Conservation (phyloP, 2,113 vertebrate genomes). For the Rhegmatorhina hoffmannsi region DNA sequence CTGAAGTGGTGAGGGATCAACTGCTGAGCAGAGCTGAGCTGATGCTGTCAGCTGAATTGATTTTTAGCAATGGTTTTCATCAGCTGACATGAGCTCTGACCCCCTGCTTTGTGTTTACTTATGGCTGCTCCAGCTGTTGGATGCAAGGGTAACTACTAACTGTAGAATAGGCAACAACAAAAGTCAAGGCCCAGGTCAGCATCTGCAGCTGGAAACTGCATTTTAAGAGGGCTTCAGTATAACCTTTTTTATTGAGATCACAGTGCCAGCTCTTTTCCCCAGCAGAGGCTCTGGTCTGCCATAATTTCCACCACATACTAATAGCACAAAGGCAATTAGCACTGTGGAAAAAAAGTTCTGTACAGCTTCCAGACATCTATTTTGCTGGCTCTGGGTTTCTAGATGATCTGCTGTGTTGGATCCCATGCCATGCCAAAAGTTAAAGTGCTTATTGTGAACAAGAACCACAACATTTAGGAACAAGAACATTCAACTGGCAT, state of each 20-base stretch:
- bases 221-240: not conserved
- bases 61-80: not conserved
- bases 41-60: not conserved
- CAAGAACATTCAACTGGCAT: not conserved
- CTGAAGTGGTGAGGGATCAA: not conserved
- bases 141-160: not conserved
- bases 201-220: not conserved
- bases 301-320: not conserved
- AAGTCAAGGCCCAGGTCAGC: not conserved
- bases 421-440: not conserved
- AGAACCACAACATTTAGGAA: not conserved
- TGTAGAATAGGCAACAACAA: not conserved
- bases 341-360: not conserved
- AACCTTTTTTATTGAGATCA: not conserved
- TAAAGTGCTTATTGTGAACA: not conserved
- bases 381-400: not conserved
- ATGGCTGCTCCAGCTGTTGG: not conserved
- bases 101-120: not conserved
- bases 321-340: not conserved
- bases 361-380: not conserved
- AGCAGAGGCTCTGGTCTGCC: not conserved
- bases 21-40: not conserved
- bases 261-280: not conserved
- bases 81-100: not conserved
- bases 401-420: not conserved